Evolutionary conservation across 1,140 invertebrate species (phyloP).

Genomic region (Pteromalus puparum): DNA sequence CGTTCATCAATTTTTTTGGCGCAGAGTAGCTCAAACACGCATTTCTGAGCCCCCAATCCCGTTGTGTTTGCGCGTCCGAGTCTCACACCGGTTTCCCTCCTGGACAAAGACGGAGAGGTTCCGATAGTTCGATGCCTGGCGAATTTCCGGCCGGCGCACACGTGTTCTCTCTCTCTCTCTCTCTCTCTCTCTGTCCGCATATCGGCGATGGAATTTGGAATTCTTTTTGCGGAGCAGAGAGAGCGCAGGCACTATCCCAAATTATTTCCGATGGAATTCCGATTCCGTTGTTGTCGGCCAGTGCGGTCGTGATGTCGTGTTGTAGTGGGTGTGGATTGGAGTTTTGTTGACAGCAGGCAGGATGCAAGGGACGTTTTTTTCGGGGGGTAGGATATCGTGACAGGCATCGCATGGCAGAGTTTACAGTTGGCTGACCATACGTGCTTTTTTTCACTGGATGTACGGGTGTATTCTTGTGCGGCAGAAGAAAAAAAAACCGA

Average conservation of each 20-base stretch:
- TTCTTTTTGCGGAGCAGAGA: background rate
- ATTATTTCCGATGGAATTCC: background rate
- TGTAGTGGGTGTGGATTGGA: background rate
- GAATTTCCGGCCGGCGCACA: constrained; percentile 2
- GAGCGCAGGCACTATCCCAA: background rate
- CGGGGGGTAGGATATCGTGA: too few relatives aligned
- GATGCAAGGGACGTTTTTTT: background rate
- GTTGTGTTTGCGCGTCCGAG: background rate
- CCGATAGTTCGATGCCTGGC: background rate
- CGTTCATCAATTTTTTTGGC: background rate
- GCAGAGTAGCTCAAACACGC: background rate
- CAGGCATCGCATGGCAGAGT: too few relatives aligned
- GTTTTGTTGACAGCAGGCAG: background rate
- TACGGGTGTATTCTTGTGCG: too few relatives aligned
- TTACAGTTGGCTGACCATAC: too few relatives aligned
- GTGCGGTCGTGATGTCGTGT: too few relatives aligned
- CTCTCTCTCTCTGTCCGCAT: background rate
- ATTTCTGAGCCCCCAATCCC: background rate
- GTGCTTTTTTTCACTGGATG: too few relatives aligned
- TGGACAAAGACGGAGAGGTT: background rate
- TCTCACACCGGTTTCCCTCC: background rate
- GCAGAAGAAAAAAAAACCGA: background rate
- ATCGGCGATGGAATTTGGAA: background rate
- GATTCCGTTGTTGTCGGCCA: background rate
- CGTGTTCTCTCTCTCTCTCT: background rate